phyloP scores from a whole-genome alignment of 2,113 vertebrate species.

The Nyctereutes procyonoides region DNA sequence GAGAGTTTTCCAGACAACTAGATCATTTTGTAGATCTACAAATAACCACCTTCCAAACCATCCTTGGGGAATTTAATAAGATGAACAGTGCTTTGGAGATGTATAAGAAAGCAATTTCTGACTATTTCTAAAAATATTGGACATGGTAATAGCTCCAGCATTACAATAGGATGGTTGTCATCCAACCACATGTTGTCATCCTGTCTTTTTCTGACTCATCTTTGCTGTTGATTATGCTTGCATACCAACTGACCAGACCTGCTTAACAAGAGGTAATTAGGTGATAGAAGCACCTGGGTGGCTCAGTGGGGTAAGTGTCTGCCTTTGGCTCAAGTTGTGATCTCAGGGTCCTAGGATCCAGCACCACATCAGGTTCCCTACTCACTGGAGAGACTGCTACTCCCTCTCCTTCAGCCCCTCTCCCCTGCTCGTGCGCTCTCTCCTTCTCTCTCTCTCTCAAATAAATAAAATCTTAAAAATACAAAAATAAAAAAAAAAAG shows the following conservation, averaged over 20 bases:
- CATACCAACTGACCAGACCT: not conserved
- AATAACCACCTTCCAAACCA: not conserved
- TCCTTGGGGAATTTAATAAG: not conserved
- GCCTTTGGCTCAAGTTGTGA: no score
- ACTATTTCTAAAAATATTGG: not conserved
- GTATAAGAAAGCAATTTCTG: not conserved
- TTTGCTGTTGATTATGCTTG: not conserved
- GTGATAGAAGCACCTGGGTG: not conserved
- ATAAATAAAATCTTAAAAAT: not conserved
- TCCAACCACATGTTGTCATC: not conserved
- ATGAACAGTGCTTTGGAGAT: not conserved
- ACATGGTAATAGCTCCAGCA: not conserved
- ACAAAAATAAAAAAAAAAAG: not conserved
- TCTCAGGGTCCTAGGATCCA: no score
- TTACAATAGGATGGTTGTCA: not conserved
- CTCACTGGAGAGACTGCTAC: not conserved
- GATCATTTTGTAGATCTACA: not conserved
- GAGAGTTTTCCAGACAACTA: not conserved
- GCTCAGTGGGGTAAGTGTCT: no score
- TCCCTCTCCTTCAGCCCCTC: not conserved
- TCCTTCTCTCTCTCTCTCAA: not conserved
- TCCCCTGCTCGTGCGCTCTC: fast-evolving
- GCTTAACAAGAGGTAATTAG: not conserved
- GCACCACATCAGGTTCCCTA: not conserved
- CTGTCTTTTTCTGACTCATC: not conserved